Conservation (phyloP, 2,888 invertebrate species). For the Alsophila aescularia region DNA sequence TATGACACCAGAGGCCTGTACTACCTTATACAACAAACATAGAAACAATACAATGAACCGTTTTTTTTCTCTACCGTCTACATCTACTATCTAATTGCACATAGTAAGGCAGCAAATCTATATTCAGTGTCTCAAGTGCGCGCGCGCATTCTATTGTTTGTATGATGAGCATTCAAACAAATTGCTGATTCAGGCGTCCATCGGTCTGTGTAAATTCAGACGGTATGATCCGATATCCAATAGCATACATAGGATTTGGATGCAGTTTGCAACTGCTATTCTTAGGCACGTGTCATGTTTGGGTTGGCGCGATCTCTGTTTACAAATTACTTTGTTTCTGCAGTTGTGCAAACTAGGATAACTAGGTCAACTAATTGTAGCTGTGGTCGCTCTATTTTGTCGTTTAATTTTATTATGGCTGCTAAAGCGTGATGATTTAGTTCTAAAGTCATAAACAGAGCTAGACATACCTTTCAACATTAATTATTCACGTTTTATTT, state of each 20-base stretch:
- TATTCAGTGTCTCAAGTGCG: neutral
- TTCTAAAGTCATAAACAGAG: too few species aligned
- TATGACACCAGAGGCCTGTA: too few species aligned
- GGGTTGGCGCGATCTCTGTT: conserved; percentile 14
- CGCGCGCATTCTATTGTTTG: conserved; percentile 1
- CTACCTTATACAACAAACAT: too few species aligned
- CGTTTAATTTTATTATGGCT: conserved; percentile 1
- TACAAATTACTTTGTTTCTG: conserved; percentile 7
- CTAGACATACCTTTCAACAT: too few species aligned
- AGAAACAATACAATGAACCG: too few species aligned
- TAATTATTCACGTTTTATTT: too few species aligned
- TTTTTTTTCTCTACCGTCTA: too few species aligned
- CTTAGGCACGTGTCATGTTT: conserved; percentile 23
- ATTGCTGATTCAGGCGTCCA: conserved; percentile 19
- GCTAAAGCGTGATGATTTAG: neutral
- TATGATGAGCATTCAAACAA: neutral
- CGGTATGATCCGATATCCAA: neutral
- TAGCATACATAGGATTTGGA: neutral
- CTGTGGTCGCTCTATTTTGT: neutral
- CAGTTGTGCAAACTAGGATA: conserved; percentile 2
- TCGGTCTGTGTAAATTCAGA: conserved; percentile 15
- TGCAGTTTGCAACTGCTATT: conserved; percentile 15
- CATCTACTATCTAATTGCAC: too few species aligned
- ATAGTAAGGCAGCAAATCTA: neutral
- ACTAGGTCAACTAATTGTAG: conserved; percentile 2